These are phyloP conservation scores for Spinibarbus caldwelli DNA, from an alignment of 2,797 vertebrate genomes.

Conservation along the genomic window DNA sequence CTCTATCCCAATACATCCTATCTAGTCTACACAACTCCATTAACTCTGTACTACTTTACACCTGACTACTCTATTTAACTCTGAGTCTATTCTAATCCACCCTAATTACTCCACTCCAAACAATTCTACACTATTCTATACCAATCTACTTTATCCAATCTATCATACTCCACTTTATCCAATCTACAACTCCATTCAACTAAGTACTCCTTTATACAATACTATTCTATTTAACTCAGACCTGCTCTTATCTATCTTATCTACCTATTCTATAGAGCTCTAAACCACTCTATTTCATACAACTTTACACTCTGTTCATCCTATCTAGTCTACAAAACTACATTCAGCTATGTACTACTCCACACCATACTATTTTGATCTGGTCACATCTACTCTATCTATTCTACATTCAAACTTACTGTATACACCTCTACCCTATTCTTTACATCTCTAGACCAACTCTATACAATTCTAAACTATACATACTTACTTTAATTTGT, in stretches of 20 bases:
- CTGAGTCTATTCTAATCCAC: not conserved
- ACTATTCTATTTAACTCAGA: not conserved
- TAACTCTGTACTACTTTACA: too few species aligned
- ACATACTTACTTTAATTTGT: too few species aligned
- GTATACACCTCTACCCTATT: not conserved
- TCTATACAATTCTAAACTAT: not conserved
- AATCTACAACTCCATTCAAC: not conserved
- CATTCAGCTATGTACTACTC: too few species aligned
- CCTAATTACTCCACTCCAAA: not conserved
- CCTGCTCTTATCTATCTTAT: not conserved
- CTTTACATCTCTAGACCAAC: not conserved
- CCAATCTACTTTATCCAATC: not conserved
- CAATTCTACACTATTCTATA: not conserved
- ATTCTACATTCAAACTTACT: too few species aligned
- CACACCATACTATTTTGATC: too few species aligned
- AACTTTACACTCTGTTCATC: too few species aligned
- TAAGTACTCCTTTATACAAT: not conserved
- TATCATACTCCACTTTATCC: not conserved
- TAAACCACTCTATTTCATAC: too few species aligned
- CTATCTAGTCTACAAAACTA: too few species aligned
- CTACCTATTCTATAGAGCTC: too few species aligned
- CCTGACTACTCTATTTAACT: too few species aligned
- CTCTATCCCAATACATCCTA: not conserved
- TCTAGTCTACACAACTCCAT: not conserved
- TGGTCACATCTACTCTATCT: too few species aligned